Evolutionary conservation across 2,113 vertebrate species (phyloP).

Genomic region (Tenrec ecaudatus): DNA sequence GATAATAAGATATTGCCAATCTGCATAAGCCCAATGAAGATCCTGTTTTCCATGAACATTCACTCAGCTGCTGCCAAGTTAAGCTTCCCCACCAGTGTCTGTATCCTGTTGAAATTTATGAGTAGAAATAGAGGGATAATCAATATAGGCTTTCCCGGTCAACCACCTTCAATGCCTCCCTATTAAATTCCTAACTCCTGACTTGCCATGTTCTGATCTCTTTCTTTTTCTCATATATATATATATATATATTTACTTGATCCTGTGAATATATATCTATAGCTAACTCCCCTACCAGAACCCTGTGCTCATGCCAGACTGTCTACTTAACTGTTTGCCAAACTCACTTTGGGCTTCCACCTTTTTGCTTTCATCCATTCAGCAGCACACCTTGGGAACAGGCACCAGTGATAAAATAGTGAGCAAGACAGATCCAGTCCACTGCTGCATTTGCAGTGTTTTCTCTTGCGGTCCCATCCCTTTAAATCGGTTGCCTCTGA

Average conservation of each 20-base stretch:
- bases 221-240: background rate
- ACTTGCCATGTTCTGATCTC: background rate
- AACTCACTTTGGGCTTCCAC: background rate
- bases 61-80: background rate
- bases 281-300: background rate
- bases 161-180: background rate
- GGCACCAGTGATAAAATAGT: background rate
- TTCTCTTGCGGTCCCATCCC: background rate
- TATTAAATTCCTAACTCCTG: background rate
- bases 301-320: background rate
- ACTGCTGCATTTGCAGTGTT: background rate
- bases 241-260: too few relatives aligned
- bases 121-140: background rate
- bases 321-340: background rate
- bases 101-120: background rate
- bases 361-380: background rate
- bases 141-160: background rate
- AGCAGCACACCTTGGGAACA: background rate
- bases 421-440: background rate
- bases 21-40: background rate
- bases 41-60: background rate
- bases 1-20: background rate
- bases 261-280: too few relatives aligned
- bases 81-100: background rate
- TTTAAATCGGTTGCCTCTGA: background rate